These are phyloP conservation scores for Chloebia gouldiae DNA, from an alignment of 2,113 vertebrate genomes.

Conservation along the genomic window DNA sequence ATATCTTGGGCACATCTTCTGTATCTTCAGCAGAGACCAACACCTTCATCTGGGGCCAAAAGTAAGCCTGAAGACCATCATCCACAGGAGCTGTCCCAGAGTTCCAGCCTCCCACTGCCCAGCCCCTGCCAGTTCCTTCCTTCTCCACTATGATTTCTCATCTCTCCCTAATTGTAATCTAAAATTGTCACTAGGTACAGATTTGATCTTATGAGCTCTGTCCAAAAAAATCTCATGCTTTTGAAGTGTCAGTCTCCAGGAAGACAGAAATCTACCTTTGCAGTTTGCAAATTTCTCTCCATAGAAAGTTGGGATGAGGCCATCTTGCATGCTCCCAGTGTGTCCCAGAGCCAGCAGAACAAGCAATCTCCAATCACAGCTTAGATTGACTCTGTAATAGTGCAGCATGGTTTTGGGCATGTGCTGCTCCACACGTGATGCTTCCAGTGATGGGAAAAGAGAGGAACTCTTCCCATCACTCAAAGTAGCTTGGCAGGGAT, in stretches of 20 bases:
- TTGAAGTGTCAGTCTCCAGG: not conserved
- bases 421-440: rapidly evolving
- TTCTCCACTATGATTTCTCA: rapidly evolving
- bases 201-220: not conserved
- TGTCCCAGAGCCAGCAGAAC: not conserved
- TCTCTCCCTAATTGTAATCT: not conserved
- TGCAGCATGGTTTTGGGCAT: rapidly evolving
- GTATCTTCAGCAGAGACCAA: rapidly evolving
- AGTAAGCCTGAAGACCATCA: not conserved
- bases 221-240: not conserved
- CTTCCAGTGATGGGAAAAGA: not conserved
- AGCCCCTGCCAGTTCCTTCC: not conserved
- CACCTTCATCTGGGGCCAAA: not conserved
- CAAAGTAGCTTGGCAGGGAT: not conserved
- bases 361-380: not conserved
- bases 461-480: not conserved
- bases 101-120: not conserved
- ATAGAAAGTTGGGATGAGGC: not conserved
- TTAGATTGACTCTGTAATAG: not conserved
- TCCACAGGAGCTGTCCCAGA: not conserved
- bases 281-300: not conserved
- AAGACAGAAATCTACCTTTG: rapidly evolving
- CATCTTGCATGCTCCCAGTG: rapidly evolving
- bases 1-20: not conserved
- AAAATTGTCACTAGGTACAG: not conserved